These are phyloP conservation scores for Caenorhabditis imperialis DNA, from an alignment of 2,888 invertebrate genomes.

Conservation along the genomic window DNA sequence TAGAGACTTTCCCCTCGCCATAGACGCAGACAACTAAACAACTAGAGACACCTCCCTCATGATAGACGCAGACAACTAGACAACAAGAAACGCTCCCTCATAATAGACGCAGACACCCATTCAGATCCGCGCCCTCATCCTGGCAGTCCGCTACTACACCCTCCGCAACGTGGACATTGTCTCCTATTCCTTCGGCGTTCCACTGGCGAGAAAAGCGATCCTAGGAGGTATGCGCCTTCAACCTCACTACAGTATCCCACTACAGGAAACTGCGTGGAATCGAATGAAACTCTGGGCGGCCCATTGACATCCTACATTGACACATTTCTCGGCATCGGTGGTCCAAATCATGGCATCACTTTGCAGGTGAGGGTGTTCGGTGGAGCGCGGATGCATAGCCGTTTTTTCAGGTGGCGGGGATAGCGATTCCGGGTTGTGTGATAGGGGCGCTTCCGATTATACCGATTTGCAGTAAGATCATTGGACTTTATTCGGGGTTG, in stretches of 20 bases:
- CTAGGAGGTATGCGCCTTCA: conserved; percentile 60
- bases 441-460: conserved; percentile 54
- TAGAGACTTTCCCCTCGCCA: no score
- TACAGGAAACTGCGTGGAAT: conserved; percentile 70
- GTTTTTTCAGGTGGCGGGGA: conserved; percentile 36
- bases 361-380: conserved; percentile 24
- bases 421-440: conserved; percentile 56
- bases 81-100: no score
- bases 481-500: conserved; percentile 57
- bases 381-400: neutral
- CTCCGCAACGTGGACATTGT: conserved; percentile 71
- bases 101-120: no score
- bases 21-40: no score
- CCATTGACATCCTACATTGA: conserved; percentile 70
- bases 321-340: conserved; percentile 75
- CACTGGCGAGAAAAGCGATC: conserved; percentile 72
- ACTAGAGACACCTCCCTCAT: no score
- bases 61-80: no score
- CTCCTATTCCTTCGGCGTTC: conserved; percentile 72
- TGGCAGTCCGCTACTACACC: conserved; percentile 65
- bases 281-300: conserved; percentile 68
- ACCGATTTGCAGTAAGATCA: conserved; percentile 57
- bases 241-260: neutral
- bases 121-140: no score
- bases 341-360: conserved; percentile 75